Percentiles rank a stretch among this genome's conserved stretches.
These are phyloP conservation scores for Drosophila saltans DNA, from an alignment of 1,140 invertebrate species.

Conservation along the genomic window DNA sequence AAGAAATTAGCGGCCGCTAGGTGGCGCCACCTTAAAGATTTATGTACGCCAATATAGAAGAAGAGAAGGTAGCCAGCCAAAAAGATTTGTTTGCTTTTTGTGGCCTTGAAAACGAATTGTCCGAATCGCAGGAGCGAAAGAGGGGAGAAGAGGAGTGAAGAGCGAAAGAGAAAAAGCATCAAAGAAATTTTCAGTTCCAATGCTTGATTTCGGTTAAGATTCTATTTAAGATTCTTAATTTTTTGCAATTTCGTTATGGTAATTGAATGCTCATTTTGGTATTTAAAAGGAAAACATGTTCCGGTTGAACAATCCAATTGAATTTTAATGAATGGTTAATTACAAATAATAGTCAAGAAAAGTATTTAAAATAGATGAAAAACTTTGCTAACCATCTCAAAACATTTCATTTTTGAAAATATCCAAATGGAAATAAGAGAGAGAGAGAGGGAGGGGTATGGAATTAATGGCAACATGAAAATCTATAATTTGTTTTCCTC, in stretches of 20 bases:
- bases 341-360: too few relatives aligned
- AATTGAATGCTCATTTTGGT: background rate
- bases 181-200: background rate
- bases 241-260: background rate
- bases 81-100: slow-evolving; percentile 17
- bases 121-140: slow-evolving; percentile 18
- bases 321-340: too few relatives aligned
- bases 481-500: too few relatives aligned
- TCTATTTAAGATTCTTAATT: background rate
- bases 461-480: too few relatives aligned
- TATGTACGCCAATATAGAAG: slow-evolving; percentile 14
- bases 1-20: slow-evolving; percentile 58
- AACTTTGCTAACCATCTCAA: too few relatives aligned
- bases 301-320: too few relatives aligned
- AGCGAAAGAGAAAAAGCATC: background rate
- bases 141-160: background rate
- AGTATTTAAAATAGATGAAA: too few relatives aligned
- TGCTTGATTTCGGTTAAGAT: background rate
- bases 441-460: too few relatives aligned
- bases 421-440: too few relatives aligned
- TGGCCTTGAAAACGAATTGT: slow-evolving; percentile 18
- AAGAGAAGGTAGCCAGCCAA: background rate
- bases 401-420: too few relatives aligned
- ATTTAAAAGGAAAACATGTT: background rate
- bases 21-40: slow-evolving; percentile 45